These are phyloP conservation scores for Piliocolobus tephrosceles DNA, from an alignment of 2,113 vertebrate genomes.

Conservation along the genomic window DNA sequence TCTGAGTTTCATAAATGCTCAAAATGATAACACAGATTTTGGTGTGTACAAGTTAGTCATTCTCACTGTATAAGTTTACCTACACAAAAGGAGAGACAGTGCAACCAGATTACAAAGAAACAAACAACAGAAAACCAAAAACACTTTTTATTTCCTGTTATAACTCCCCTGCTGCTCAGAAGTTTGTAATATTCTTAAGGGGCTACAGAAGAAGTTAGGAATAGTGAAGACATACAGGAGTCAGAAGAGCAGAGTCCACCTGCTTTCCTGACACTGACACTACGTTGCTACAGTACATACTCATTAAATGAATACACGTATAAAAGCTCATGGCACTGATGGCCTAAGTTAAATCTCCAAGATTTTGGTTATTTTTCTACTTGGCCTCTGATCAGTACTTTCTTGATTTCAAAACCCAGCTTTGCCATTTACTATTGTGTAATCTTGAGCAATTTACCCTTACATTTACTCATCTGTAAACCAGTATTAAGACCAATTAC, in stretches of 20 bases:
- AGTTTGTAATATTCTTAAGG: neutral
- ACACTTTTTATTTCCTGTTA: neutral
- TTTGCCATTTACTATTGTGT: neutral
- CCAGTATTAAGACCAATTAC: neutral
- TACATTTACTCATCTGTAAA: neutral
- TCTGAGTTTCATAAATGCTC: neutral
- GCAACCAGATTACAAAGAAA: neutral
- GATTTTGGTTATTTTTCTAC: neutral
- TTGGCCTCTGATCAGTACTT: neutral
- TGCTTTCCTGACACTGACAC: neutral
- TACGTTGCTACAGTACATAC: neutral
- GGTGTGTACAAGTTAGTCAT: neutral
- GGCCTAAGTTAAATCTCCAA: neutral
- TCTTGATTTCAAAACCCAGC: neutral
- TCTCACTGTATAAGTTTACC: neutral
- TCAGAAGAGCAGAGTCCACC: neutral
- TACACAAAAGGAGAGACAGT: neutral
- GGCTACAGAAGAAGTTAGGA: neutral
- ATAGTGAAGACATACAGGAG: neutral
- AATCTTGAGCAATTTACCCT: neutral
- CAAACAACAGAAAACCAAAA: neutral
- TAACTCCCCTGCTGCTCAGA: neutral
- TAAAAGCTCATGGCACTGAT: neutral
- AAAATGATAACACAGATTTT: neutral
- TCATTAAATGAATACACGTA: neutral